Base-by-base conservation (phyloP, 37 sponge, comb jelly and placozoan genomes). In the Tethya wilhelma region DNA sequence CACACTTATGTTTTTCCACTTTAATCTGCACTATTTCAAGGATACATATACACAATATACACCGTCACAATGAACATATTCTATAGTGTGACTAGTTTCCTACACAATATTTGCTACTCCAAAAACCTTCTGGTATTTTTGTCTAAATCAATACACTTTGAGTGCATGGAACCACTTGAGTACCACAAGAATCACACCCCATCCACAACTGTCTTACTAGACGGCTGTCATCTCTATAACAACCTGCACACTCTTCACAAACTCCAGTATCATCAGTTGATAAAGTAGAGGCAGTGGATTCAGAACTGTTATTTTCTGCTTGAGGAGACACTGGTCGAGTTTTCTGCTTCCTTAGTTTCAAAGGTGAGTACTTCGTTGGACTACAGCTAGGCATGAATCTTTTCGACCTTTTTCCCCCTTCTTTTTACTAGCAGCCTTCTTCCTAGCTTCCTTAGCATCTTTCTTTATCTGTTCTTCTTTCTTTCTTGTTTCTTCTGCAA, bases 191-290 rank as follows among this genome's bases (percentile, higher is more conserved):
- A 32, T 39, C 41, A 67, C 69, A 67, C 4, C 38, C 69, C 14
- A 71, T 71, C 73, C 49, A 71, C 30, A 45, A 71, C 55, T 71
- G 14, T 41, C 42, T 67, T 38, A 31, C 33, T 23, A 38, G 38
- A 23, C 19, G 4, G 43, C 29, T 39, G 29, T 71, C 73, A 44
- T 71, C 73, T 25, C 43, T 44, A 46, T 44, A 71, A 41, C 73
- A 71, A 28, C 55, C 55, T 46, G 49, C 73, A 71, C 73, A 71
- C 28, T 49, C 73, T 71, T 71, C 73, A 71, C 55, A 44, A 71
- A 22, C 39, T 32, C 55, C 73, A 71, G 40, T 49, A 71, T 71
- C 73, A 22, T 71, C 73, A 31, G 49, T 46, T 19, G 62, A 59
- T 59, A 30, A 59, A n/a, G n/a, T n/a, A n/a, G n/a, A n/a, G n/a